Conservation (phyloP, 2,797 vertebrate genomes). For the Xerus rutilus region DNA sequence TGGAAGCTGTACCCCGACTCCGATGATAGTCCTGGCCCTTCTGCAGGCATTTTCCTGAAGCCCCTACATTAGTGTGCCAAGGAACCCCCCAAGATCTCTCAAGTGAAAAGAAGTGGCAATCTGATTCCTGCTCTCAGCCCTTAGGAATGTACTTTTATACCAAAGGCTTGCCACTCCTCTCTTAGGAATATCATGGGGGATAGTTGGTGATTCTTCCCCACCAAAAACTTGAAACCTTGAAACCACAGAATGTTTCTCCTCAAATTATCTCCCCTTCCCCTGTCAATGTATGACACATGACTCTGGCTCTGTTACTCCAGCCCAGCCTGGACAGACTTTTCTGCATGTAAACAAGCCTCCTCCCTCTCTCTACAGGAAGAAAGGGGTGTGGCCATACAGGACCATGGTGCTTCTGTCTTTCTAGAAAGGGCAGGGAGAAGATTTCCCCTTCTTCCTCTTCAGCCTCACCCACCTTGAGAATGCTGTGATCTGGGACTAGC, state of each 20-base stretch:
- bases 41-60: constrained; percentile 21
- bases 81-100: neutral
- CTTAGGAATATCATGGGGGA: constrained; percentile 29
- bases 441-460: constrained; percentile 19
- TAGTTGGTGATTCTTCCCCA: neutral
- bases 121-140: constrained; percentile 26
- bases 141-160: constrained; percentile 17
- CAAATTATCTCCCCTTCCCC: constrained; percentile 63
- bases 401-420: constrained; percentile 58
- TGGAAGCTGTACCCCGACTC: neutral
- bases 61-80: neutral
- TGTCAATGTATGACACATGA: constrained; percentile 51
- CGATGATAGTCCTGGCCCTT: neutral
- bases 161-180: constrained; percentile 49
- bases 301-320: constrained; percentile 64
- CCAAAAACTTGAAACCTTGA: constrained; percentile 37
- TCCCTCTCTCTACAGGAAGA: constrained; percentile 75
- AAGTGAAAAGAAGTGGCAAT: constrained; percentile 29
- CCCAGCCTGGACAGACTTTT: constrained; percentile 74
- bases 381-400: constrained; percentile 79
- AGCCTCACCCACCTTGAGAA: constrained; percentile 29
- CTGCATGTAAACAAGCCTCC: constrained; percentile 82
- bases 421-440: constrained; percentile 52
- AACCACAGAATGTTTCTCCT: constrained; percentile 65
- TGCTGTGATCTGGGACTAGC: neutral